phyloP scores from a whole-genome alignment of 1,140 invertebrate genomes.

The Brachystomella parvula region DNA sequence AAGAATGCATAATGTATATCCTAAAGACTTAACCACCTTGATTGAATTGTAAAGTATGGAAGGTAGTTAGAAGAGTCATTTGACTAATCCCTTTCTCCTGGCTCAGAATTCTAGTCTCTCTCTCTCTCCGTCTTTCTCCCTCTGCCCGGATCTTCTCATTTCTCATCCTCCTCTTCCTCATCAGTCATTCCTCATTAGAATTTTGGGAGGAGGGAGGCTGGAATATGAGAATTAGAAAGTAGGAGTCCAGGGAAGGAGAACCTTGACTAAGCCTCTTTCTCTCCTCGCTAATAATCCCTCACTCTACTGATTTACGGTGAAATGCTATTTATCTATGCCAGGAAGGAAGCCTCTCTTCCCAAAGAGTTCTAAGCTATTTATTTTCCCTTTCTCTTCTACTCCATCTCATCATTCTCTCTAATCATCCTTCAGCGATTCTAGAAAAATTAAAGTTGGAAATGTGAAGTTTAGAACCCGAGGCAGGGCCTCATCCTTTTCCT shows the following conservation, averaged over 20 bases:
- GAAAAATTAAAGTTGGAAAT: too few species aligned
- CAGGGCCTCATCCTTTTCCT: too few species aligned
- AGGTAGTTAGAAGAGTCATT: too few species aligned
- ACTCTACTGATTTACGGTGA: constrained; percentile 1
- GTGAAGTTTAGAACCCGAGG: too few species aligned
- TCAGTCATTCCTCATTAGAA: constrained; percentile 8
- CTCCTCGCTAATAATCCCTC: neutral
- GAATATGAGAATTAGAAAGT: constrained; percentile 10
- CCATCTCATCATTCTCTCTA: constrained; percentile 1
- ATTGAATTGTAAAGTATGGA: too few species aligned
- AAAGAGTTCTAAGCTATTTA: constrained; percentile 2
- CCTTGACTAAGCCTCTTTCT: neutral
- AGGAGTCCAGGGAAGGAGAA: neutral
- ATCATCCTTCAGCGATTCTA: too few species aligned
- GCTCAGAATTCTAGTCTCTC: too few species aligned
- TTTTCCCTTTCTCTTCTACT: neutral
- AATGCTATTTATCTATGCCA: constrained; percentile 13
- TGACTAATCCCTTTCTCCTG: constrained; percentile 13
- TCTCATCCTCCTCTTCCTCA: constrained; percentile 1
- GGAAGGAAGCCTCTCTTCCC: neutral
- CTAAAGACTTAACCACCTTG: neutral
- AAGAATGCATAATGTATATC: neutral
- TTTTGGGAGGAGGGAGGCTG: neutral
- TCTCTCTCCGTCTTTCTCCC: neutral
- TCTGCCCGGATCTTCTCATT: neutral